Evolutionary conservation across 2,888 invertebrate genomes (phyloP).

Genomic region (Neoaliturus tenellus): DNA sequence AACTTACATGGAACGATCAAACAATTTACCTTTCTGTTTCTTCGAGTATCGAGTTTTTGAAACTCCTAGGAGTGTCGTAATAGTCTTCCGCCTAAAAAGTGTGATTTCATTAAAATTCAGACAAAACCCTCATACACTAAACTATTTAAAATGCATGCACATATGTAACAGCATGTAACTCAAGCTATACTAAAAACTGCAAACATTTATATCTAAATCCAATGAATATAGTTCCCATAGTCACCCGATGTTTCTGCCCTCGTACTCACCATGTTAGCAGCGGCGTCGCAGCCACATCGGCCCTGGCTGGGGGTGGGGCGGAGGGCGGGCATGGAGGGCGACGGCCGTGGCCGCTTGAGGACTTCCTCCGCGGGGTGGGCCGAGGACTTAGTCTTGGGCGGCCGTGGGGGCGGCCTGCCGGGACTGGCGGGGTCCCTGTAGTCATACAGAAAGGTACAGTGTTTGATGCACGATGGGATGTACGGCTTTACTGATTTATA

Average conservation of each 20-base stretch:
- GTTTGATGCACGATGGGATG: no score
- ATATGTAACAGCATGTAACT: no score
- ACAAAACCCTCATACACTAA: no score
- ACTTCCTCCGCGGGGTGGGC: neutral
- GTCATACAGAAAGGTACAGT: no score
- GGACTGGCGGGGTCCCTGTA: conserved; percentile 12
- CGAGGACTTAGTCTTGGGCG: neutral
- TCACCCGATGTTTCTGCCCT: no score
- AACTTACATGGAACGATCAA: no score
- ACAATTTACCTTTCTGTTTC: neutral
- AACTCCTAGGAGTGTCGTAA: conserved; percentile 23
- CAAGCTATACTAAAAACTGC: neutral
- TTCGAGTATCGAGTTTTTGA: neutral
- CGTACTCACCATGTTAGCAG: neutral
- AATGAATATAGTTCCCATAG: neutral
- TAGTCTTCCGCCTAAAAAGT: conserved; percentile 16
- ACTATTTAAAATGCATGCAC: no score
- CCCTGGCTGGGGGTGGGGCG: neutral
- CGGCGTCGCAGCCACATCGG: neutral
- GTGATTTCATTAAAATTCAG: no score
- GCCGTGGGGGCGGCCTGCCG: conserved; percentile 10
- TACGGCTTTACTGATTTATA: no score
- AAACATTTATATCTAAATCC: neutral
- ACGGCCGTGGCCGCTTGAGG: conserved; percentile 26
- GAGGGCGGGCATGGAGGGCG: conserved; percentile 33